Evolutionary conservation across 2,797 vertebrate genomes (phyloP).

Genomic region (Rhinophrynus dorsalis): DNA sequence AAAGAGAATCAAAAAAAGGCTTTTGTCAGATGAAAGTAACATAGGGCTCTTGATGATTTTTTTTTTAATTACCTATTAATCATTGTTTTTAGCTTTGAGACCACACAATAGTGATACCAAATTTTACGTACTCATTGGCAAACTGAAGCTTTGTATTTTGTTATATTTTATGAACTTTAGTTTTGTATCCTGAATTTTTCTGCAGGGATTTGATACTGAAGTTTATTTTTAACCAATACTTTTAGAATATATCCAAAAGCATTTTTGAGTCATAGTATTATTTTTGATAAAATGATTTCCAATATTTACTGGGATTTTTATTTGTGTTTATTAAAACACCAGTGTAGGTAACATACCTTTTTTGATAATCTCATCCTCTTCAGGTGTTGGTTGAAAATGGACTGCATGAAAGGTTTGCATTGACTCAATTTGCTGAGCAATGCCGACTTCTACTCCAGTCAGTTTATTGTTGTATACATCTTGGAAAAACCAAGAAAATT

Average conservation of each 20-base stretch:
- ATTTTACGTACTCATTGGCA: not conserved
- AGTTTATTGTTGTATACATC: too few species aligned
- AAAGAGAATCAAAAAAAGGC: conserved; percentile 87
- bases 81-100: not conserved
- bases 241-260: conserved; percentile 5
- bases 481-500: too few species aligned
- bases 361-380: too few species aligned
- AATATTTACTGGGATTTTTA: too few species aligned
- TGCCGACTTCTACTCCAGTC: too few species aligned
- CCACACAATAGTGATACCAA: not conserved
- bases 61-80: not conserved
- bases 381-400: too few species aligned
- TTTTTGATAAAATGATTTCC: not conserved
- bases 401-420: too few species aligned
- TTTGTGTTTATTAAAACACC: too few species aligned
- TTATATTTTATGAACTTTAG: conserved; percentile 26
- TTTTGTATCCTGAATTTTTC: conserved; percentile 10
- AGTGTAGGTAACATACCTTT: too few species aligned
- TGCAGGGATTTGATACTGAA: not conserved
- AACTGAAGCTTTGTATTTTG: not conserved
- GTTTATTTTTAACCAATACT: conserved; percentile 20
- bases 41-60: not conserved
- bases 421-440: too few species aligned
- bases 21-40: conserved; percentile 76
- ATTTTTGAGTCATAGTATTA: not conserved